These are phyloP conservation scores for Phoeniculus purpureus DNA, from an alignment of 2,797 vertebrate genomes.

Conservation along the genomic window DNA sequence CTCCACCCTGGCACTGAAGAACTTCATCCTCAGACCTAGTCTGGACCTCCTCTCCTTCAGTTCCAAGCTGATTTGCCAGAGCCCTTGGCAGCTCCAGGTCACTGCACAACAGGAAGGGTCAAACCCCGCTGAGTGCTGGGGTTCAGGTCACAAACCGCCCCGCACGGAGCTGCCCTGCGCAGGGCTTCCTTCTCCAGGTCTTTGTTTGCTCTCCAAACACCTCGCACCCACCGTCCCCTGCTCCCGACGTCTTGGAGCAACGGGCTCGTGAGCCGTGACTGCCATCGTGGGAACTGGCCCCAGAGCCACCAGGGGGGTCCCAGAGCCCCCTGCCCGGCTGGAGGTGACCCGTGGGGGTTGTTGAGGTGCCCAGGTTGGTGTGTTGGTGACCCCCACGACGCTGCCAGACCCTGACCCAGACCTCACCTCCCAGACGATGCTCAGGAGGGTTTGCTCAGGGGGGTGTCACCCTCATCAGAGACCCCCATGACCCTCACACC, in stretches of 20 bases:
- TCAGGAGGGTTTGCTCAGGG: accelerated
- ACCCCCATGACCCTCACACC: background rate
- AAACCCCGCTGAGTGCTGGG: accelerated
- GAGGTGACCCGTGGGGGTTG: background rate
- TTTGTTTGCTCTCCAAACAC: constrained; percentile 15
- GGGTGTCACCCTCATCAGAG: background rate
- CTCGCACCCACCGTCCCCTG: background rate
- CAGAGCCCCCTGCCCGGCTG: accelerated
- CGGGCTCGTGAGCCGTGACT: accelerated
- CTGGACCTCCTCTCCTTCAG: too few species aligned
- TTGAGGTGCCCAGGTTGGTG: background rate
- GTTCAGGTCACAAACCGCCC: accelerated
- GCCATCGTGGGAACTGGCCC: accelerated
- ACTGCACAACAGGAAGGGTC: accelerated
- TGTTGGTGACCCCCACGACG: background rate
- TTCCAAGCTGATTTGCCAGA: background rate
- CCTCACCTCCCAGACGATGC: accelerated
- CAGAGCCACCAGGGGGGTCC: accelerated
- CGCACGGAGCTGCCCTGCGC: accelerated
- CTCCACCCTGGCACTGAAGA: too few species aligned
- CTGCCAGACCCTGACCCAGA: background rate
- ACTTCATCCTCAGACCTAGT: too few species aligned
- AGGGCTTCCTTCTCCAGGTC: background rate
- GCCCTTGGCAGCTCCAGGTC: background rate
- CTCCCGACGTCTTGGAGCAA: accelerated